A percentile compares a stretch with the other conserved stretches of the same genome.
These are phyloP conservation scores for Poecilia velifera DNA, from an alignment of 2,797 vertebrate genomes.

Conservation along the genomic window DNA sequence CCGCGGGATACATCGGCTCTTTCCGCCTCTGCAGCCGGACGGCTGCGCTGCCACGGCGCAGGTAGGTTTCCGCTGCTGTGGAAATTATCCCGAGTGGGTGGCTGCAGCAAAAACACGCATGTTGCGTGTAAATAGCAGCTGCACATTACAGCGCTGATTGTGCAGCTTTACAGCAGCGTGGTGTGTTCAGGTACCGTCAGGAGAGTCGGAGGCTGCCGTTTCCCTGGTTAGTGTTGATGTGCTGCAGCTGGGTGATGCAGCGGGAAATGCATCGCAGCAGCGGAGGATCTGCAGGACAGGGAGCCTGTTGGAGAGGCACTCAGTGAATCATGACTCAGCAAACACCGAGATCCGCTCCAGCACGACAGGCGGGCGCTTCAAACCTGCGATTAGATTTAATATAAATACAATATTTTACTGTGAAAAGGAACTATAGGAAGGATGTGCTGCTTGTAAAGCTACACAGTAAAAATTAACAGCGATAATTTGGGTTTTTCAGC, in stretches of 20 bases:
- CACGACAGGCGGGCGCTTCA: neutral
- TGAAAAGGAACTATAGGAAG: conserved; percentile 41
- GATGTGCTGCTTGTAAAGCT: neutral
- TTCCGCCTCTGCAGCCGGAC: conserved; percentile 41
- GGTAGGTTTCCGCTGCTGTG: conserved; percentile 62
- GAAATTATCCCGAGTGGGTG: conserved; percentile 29
- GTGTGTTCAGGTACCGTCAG: conserved; percentile 7
- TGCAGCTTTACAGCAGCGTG: conserved; percentile 16
- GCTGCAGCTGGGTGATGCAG: conserved; percentile 1
- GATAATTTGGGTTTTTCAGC: too few species aligned
- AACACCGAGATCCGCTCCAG: neutral
- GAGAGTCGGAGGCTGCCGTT: conserved; percentile 21
- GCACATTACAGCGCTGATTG: neutral
- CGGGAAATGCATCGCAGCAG: neutral
- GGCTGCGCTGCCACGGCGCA: conserved; percentile 65
- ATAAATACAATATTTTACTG: conserved; percentile 37
- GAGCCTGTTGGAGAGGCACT: conserved; percentile 38
- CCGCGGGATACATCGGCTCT: conserved; percentile 27
- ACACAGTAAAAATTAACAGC: too few species aligned
- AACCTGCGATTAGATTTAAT: conserved; percentile 15
- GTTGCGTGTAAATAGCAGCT: neutral
- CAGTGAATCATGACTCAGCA: conserved; percentile 63
- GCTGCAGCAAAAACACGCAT: conserved; percentile 44
- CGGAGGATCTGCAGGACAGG: neutral
- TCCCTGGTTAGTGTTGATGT: neutral